Evolutionary conservation across 2,888 invertebrate species (phyloP), one percentile per base, ranked within the genome.

Genomic region (Hemicrepidius hirtus): DNA sequence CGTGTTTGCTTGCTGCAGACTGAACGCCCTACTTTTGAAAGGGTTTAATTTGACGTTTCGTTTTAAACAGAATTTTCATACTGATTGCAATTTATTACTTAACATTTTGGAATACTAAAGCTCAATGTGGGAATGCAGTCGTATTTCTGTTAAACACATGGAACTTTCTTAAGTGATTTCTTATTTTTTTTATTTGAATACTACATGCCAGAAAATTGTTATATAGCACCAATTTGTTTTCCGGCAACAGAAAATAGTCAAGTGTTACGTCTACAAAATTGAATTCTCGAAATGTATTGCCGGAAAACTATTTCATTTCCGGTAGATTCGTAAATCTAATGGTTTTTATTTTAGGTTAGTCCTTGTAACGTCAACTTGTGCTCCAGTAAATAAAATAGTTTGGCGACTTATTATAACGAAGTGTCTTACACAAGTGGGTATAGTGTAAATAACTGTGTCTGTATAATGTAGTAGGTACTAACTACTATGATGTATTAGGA

Each of bases 241-340:
- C 16, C 10, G 1, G 35, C 24, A 67, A 59, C 57, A 63, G 9
- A 20, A 46, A 49, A n/a, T 62, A 53, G 41, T 41, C 59, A 68
- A 68, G 32, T 41, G 68, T 50, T 68, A 57, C 59, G 68, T 55
- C 68, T 41, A 32, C 62, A 68, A 63, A 60, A 68, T 68, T 63
- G 62, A 68, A 68, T 68, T 62, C 68, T 41, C 62, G 32, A 55
- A 68, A 68, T 68, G 32, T 68, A 68, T 68, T 32, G 63, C 68
- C 68, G 55, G 68, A 60, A 68, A 68, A 68, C 68, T 68, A 63
- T 68, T 63, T 63, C 68, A 63, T 68, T 68, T 68, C 68, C 68
- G 49, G 55, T 20, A 60, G 44, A 53, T 68, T 41, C 62, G 53
- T 32, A 49, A 35, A 68, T 16, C 53, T 68, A 68, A 62, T 68